Conservation (phyloP, 2,113 vertebrate genomes). For the Misgurnus mizolepis region DNA sequence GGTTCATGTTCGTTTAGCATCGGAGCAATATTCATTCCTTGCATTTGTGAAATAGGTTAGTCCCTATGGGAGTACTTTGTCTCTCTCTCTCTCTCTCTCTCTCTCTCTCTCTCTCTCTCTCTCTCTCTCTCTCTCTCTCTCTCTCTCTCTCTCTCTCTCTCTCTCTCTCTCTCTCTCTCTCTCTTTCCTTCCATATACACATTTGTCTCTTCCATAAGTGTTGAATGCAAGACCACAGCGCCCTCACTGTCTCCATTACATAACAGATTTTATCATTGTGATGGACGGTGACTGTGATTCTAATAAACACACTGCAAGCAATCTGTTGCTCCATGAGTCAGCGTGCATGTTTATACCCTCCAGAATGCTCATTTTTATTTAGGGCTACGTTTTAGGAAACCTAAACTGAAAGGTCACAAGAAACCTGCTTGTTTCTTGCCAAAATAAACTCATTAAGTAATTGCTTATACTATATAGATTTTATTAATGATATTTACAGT, state of each 20-base stretch:
- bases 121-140: conserved; percentile 44
- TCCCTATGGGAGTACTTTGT: conserved; percentile 23
- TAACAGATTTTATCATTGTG: conserved; percentile 13
- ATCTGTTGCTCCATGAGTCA: conserved; percentile 29
- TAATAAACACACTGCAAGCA: conserved; percentile 4
- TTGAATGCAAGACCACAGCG: background rate
- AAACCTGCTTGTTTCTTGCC: too few species aligned
- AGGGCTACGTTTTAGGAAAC: background rate
- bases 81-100: background rate
- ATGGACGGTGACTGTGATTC: conserved; percentile 9
- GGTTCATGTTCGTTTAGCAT: conserved; percentile 16
- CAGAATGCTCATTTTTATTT: background rate
- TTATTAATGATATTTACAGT: too few species aligned
- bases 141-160: conserved; percentile 9
- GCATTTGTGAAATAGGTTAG: conserved; percentile 55
- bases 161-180: background rate
- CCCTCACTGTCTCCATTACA: conserved; percentile 15
- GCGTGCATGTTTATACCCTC: background rate
- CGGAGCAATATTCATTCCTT: conserved; percentile 49
- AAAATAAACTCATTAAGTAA: too few species aligned
- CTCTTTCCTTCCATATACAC: background rate
- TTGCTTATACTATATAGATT: too few species aligned
- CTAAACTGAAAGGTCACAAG: background rate
- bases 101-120: conserved; percentile 14
- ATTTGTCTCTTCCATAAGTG: conserved; percentile 12